phyloP scores from a whole-genome alignment of 2,113 vertebrate species.

The Nycticryphes semicollaris region DNA sequence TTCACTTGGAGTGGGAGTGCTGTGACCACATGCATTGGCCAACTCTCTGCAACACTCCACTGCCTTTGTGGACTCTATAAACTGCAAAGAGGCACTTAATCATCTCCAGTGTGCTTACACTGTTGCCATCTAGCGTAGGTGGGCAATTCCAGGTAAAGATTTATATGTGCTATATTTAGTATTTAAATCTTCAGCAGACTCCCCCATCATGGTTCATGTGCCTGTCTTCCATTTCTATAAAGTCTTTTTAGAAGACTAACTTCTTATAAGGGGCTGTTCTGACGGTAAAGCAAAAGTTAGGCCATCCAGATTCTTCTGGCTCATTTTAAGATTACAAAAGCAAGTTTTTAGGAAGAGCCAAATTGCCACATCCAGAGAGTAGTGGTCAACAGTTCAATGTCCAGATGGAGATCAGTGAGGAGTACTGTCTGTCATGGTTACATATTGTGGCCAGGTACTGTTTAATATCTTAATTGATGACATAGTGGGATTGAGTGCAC shows the following conservation, averaged over 20 bases:
- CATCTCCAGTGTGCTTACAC: not conserved
- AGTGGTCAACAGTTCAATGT: not conserved
- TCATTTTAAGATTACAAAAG: not conserved
- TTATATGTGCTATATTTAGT: not conserved
- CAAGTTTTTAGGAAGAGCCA: not conserved
- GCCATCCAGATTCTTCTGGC: not conserved
- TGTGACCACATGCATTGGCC: not conserved
- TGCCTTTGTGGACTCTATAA: not conserved
- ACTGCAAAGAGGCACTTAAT: not conserved
- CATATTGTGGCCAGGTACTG: not conserved
- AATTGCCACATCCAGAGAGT: not conserved
- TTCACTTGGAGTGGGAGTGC: not conserved
- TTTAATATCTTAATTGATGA: not conserved
- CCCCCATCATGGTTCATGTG: accelerated
- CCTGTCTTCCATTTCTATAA: not conserved
- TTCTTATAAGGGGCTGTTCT: not conserved
- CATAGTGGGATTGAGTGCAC: not conserved
- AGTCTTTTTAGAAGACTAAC: not conserved
- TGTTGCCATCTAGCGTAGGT: not conserved
- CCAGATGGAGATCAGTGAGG: not conserved
- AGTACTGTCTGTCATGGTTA: not conserved
- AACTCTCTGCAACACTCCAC: not conserved
- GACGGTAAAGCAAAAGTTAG: not conserved
- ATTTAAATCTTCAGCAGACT: not conserved
- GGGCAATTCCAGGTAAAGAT: not conserved